Conservation (phyloP, 2,797 vertebrate genomes). For the Carapus acus region DNA sequence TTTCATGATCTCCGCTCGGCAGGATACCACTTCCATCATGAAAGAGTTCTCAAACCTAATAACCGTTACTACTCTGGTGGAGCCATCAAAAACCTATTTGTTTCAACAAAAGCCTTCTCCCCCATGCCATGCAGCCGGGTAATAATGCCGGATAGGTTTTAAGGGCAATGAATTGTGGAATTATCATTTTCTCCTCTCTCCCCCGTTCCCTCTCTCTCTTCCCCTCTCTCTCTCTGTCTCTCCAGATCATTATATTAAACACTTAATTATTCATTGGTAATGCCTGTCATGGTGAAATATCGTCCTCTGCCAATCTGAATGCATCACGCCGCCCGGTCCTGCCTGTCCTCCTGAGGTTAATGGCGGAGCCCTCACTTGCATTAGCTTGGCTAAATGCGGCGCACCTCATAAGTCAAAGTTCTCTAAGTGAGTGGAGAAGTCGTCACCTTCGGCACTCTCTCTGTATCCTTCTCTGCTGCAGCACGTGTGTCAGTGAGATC, state of each 20-base stretch:
- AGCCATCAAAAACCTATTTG: slow-evolving; percentile 79
- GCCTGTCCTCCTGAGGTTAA: slow-evolving; percentile 86
- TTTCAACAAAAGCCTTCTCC: slow-evolving; percentile 72
- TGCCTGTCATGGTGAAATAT: slow-evolving; percentile 90
- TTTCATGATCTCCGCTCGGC: slow-evolving; percentile 88
- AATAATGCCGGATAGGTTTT: slow-evolving; percentile 77
- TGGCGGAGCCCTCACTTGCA: slow-evolving; percentile 76
- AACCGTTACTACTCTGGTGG: slow-evolving; percentile 74
- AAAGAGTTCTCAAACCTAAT: slow-evolving; percentile 80
- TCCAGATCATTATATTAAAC: slow-evolving; percentile 88
- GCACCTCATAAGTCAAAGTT: slow-evolving; percentile 76
- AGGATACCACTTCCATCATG: slow-evolving; percentile 79
- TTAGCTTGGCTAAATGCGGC: slow-evolving; percentile 76
- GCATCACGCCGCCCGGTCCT: slow-evolving; percentile 72
- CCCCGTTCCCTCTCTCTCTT: slow-evolving; percentile 11
- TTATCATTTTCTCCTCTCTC: slow-evolving; percentile 81
- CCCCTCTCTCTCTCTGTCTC: slow-evolving; percentile 42
- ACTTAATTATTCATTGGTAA: slow-evolving; percentile 98
- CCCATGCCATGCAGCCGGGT: slow-evolving; percentile 68
- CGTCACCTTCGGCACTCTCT: slow-evolving; percentile 60
- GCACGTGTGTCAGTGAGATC: slow-evolving; percentile 54
- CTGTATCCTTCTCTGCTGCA: slow-evolving; percentile 44
- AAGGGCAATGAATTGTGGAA: slow-evolving; percentile 85
- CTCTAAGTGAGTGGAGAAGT: slow-evolving; percentile 65
- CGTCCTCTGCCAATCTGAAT: slow-evolving; percentile 81